Evolutionary conservation across 2,797 vertebrate genomes (phyloP).

Genomic region (Sebastes taczanowskii): DNA sequence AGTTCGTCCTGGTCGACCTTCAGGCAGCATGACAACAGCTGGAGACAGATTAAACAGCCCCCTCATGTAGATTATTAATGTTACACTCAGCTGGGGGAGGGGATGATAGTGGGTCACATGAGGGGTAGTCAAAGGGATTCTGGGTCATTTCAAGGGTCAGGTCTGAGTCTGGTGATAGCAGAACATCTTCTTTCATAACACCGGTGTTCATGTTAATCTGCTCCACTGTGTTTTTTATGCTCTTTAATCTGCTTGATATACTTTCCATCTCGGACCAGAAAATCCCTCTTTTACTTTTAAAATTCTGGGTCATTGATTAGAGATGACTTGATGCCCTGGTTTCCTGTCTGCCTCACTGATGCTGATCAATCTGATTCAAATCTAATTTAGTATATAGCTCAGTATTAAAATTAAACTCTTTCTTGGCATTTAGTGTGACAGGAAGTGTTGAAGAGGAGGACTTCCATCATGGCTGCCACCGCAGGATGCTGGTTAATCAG

Average conservation of each 20-base stretch:
- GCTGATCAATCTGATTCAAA: not conserved
- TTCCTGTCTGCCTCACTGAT: not conserved
- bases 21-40: not conserved
- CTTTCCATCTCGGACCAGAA: not conserved
- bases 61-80: not conserved
- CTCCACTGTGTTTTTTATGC: not conserved
- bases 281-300: slow-evolving; percentile 7
- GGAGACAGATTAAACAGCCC: not conserved
- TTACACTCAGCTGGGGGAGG: not conserved
- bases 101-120: not conserved
- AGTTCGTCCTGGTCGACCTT: not conserved
- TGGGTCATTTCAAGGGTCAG: not conserved
- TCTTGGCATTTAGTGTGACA: not conserved
- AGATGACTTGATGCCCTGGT: not conserved
- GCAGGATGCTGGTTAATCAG: not conserved
- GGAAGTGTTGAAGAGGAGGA: not conserved
- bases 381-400: not conserved
- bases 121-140: not conserved
- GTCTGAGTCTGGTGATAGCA: not conserved
- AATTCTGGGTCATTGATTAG: not conserved
- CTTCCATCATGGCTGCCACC: not conserved
- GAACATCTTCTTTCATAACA: not conserved
- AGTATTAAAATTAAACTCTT: not conserved
- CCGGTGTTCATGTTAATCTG: not conserved
- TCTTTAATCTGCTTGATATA: slow-evolving; percentile 17